Evolutionary conservation across 2,888 invertebrate genomes (phyloP), one percentile per base, ranked within the genome.

Genomic region (Hypolimnas misippus): DNA sequence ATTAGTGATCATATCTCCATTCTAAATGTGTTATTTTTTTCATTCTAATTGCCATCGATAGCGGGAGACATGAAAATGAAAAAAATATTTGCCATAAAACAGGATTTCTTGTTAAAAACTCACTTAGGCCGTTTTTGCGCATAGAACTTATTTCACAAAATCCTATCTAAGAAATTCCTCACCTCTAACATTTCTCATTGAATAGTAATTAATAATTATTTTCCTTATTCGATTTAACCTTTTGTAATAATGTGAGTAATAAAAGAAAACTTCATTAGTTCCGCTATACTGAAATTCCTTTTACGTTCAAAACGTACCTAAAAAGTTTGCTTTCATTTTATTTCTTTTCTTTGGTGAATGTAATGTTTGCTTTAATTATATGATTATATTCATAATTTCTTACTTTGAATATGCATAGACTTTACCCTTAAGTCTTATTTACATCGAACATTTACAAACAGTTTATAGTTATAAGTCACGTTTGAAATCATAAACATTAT

Each of bases 381-480:
- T 8, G 2, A n/a, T 46, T 21, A 21, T 5, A n/a, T 21, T 46
- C 17, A 40, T 40, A 40, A 21, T 46, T 46, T 21, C n/a, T 21
- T n/a, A 46, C 12, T 4, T 46, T 12, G n/a, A 19, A 0, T n/a
- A 16, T 40, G n/a, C n/a, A 49, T 42, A 25, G 8, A 29, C 38
- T 54, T 53, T 46, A 19, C 25, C 5, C 25, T 25, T 25, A 25
- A 25, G 25, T 51, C 31, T 58, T 33, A 58, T 29, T 46, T 60
- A 62, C 33, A 64, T 53, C 64, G 56, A 53, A 53, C 55, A 54
- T 56, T 68, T 52, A 67, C 64, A 57, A 53, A 53, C 55, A 54
- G 57, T 68, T 52, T 68, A 70, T 73, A 74, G 66, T 44, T 57
- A 65, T 72, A 73, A 70, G 75, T 78, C 79, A 78, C 78, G 78